Base-by-base conservation (phyloP, 2,797 vertebrate genomes). In the Megalops cyprinoides region DNA sequence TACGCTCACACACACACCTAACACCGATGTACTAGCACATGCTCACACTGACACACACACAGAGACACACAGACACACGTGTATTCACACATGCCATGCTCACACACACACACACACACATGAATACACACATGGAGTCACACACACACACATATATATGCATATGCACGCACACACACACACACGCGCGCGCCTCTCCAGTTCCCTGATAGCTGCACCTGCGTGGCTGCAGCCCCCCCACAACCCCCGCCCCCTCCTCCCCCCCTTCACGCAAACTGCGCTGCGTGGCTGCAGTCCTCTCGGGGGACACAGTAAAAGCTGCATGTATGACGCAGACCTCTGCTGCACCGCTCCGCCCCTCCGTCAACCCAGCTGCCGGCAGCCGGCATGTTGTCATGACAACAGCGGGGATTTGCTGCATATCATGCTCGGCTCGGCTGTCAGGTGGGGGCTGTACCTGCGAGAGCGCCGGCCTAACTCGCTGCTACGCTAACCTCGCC, bases 261-360 rank as follows among this genome's bases (percentile, higher is more conserved):
- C 49, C 18, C 49, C 49, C 49, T 15, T 7, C 49, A 7, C 7
- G 49, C 49, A 51, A 49, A 51, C 49, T 18, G n/a, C n/a, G n/a
- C n/a, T n/a, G n/a, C n/a, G n/a, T 31, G 60, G 31, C 46, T 31
- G 48, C 77, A 44, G 51, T 53, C 23, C 67, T 9, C 9, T 8
- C 49, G 42, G 10, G 39, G 39, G 10, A 9, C 55, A 9, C 25
- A 18, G 69, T 62, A 7, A 20, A 34, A 14, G 25, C 39, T 46
- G 15, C 53, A 12, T 6, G 42, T 56, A 49, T 37, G 14, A 60
- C 49, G 77, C 86, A 87, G 88, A 86, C 77, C 79, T 87, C 81
- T 87, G 73, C 86, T 67, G 46, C 34, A 37, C 86, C 55, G 37
- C 83, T 85, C 85, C 86, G 82, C 82, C 79, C 74, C 60, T 62